These are phyloP conservation scores for Coecobrya sp. DNA, from an alignment of 2,888 invertebrate genomes.

Conservation along the genomic window DNA sequence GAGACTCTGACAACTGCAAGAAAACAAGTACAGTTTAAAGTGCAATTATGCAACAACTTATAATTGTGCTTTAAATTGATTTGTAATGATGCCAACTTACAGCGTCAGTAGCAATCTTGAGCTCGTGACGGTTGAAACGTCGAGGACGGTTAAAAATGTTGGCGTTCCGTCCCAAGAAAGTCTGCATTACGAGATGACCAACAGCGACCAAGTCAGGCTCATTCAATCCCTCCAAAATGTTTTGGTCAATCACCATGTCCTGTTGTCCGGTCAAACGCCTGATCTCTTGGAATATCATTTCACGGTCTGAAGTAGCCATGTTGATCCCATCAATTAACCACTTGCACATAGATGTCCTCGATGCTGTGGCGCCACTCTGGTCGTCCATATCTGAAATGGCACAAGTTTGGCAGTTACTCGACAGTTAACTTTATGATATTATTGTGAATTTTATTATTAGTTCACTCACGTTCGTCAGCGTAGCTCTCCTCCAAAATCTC, in stretches of 20 bases:
- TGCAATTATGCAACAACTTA: too few relatives aligned
- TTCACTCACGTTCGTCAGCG: not conserved
- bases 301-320: not conserved
- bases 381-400: not conserved
- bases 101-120: too few relatives aligned
- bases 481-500: not conserved
- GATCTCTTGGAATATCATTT: not conserved
- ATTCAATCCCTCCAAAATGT: not conserved
- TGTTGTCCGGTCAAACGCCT: not conserved
- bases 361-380: not conserved
- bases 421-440: not conserved
- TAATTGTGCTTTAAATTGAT: too few relatives aligned
- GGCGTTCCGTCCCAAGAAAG: not conserved
- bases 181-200: not conserved
- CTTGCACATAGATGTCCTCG: not conserved
- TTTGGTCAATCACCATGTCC: not conserved
- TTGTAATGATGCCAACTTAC: too few relatives aligned
- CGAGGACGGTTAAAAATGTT: not conserved
- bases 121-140: too few relatives aligned
- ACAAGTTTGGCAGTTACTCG: not conserved
- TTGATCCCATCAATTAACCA: constrained; percentile 20
- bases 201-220: not conserved
- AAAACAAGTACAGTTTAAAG: too few relatives aligned
- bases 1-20: too few relatives aligned
- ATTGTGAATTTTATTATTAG: too few relatives aligned